Base-by-base conservation (phyloP, 2,797 vertebrate genomes). In the Todus mexicanus region DNA sequence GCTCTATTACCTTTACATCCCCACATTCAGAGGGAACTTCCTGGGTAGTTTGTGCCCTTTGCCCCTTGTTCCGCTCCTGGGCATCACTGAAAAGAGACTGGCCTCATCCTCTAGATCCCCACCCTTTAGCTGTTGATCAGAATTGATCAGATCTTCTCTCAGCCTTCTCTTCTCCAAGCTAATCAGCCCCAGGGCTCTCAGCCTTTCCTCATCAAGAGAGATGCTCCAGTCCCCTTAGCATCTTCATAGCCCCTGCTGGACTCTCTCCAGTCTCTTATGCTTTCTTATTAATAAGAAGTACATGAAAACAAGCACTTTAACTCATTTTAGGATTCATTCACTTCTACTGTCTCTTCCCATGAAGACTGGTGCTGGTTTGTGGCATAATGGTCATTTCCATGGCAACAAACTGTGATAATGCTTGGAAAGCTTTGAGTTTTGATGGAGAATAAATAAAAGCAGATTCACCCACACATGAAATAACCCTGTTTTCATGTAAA, bases 361-460 rank as follows among this genome's bases (percentile, higher is more conserved):
- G 89, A 89, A 89, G 69, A 47, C 65, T 13, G 1, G 37, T 0
- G 2, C 54, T 59, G 11, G 6, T 72, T 77, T 72, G 70, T 84
- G 79, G 73, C 66, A 63, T 57, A 81, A 75, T 7, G 66, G 91
- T 81, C 66, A 91, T 96, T 94, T 76, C 92, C 94, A 95, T 95
- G 89, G 92, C 87, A 95, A 94, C 95, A 86, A 91, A 86, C 79
- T 31, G 10, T 75, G 76, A 35, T 73, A 47, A 48, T 69, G 76
- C 82, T 81, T 92, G 66, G 84, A 85, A 94, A 84, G 89, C 93
- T 92, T 64, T 76, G 83, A 10, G 79, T 94, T 94, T 64, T 64
- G 60, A 43, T 63, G 59, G 87, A 83, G 73, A 81, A 91, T 79
- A 94, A 93, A 81, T 87, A 75, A 93, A 89, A 92, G 76, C 70